Evolutionary conservation across 2,797 vertebrate species (phyloP).

Genomic region (Esox lucius): DNA sequence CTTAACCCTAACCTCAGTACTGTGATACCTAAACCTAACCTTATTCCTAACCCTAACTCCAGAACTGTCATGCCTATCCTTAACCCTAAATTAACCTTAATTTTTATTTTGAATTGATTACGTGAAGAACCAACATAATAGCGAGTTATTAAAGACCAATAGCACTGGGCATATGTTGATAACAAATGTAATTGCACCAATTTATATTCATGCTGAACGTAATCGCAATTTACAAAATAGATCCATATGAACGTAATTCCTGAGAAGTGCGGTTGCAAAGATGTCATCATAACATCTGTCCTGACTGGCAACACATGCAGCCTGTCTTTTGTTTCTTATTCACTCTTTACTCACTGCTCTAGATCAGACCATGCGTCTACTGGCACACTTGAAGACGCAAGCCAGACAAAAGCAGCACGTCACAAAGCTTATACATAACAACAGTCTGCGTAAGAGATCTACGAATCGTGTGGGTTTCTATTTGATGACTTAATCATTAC

Average conservation of each 20-base stretch:
- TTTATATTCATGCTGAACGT: no score
- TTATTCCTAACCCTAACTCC: no score
- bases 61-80: no score
- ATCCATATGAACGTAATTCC: background rate
- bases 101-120: no score
- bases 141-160: no score
- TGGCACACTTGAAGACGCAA: constrained; percentile 20
- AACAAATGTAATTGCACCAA: no score
- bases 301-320: background rate
- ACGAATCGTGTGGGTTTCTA: constrained; percentile 1
- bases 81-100: no score
- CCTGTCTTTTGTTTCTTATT: background rate
- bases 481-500: background rate
- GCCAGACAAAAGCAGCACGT: constrained; percentile 31
- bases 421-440: constrained; percentile 11
- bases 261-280: background rate
- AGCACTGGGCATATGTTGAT: no score
- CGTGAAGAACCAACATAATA: no score
- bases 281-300: background rate
- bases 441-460: constrained; percentile 1
- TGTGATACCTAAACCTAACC: no score
- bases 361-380: background rate
- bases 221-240: no score
- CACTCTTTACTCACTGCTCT: background rate
- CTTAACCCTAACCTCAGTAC: no score